Evolutionary conservation across 2,113 vertebrate species (phyloP), one percentile per base, ranked within the genome.

Genomic region (Psettodes erumei): DNA sequence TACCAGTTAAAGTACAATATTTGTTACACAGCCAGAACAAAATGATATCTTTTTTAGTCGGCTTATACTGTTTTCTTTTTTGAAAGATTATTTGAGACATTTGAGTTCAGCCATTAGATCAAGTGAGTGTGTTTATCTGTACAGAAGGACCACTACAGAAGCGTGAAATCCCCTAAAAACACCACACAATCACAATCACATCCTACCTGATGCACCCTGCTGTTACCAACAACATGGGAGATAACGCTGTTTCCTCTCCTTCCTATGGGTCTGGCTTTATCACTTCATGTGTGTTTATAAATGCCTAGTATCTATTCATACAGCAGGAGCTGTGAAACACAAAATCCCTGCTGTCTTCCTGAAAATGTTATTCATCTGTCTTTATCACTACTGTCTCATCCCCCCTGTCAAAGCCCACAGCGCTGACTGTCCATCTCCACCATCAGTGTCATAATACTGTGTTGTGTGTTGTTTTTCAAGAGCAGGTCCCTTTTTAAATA

Each of bases 311-410:
- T 93, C 90, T 89, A 51, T 85, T 71, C 78, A 83, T 77, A 59
- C 90, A 87, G 91, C 71, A 81, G 67, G 61, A 87, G 68, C 28
- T 81, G 75, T 54, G 72, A 56, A 42, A 65, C 51, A 70, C 64
- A 75, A 65, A 81, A 84, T 79, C 58, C 76, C 75, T 55, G 38
- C 71, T n/a, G 61, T 55, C 82, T 91, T 94, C 93, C 92, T 93
- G 90, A 84, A 86, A 86, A 81, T 88, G 84, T 92, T 91, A 88
- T 40, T 32, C 61, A 75, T 86, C 37, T 30, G 23, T 71, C 55
- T 78, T 87, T 90, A 93, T 92, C 91, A 64, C 71, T 40, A 43
- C 9, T 9, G 48, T 23, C 65, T 70, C 62, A 51, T 82, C 62
- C 56, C 62, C 56, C 48, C 61, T 68, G 69, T 73, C 71, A 62